Evolutionary conservation across 2,888 invertebrate species (phyloP).

Genomic region (Syrphus vitripennis): DNA sequence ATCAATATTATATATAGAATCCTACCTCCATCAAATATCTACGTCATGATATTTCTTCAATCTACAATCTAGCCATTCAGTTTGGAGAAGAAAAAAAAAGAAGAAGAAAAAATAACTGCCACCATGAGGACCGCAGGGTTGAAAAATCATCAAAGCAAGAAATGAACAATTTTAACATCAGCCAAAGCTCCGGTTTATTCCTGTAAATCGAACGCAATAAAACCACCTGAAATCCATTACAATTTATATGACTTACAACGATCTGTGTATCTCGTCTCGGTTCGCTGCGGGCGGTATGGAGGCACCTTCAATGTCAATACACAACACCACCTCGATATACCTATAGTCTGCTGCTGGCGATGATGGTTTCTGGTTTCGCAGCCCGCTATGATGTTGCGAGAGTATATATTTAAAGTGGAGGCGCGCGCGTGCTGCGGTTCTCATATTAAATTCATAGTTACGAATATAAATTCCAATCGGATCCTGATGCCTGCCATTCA

Average conservation of each 20-base stretch:
- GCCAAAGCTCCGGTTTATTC: slow-evolving; percentile 62
- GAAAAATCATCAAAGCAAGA: slow-evolving; percentile 66
- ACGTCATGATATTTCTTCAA: not conserved
- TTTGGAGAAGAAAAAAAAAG: not conserved
- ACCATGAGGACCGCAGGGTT: slow-evolving; percentile 37
- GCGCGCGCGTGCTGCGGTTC: slow-evolving; percentile 45
- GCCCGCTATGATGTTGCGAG: not conserved
- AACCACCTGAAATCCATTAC: slow-evolving; percentile 71
- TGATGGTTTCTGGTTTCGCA: too few relatives aligned
- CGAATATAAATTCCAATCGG: slow-evolving; percentile 67
- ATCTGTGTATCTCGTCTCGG: not conserved
- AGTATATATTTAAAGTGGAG: not conserved
- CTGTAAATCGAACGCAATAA: slow-evolving; percentile 69
- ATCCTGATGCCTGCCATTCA: slow-evolving; percentile 66
- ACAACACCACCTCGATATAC: not conserved
- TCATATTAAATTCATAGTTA: slow-evolving; percentile 70
- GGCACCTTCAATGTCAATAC: slow-evolving; percentile 21
- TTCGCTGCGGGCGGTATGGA: not conserved
- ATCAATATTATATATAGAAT: slow-evolving; percentile 27
- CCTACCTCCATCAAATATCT: not conserved
- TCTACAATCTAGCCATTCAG: not conserved
- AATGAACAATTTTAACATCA: slow-evolving; percentile 68
- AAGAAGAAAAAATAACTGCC: not conserved
- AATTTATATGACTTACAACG: slow-evolving; percentile 68
- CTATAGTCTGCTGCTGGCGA: not conserved